Percentiles rank a stretch among this genome's conserved stretches.
These are phyloP conservation scores for Tachycineta bicolor DNA, from an alignment of 2,113 vertebrate species.

Conservation along the genomic window DNA sequence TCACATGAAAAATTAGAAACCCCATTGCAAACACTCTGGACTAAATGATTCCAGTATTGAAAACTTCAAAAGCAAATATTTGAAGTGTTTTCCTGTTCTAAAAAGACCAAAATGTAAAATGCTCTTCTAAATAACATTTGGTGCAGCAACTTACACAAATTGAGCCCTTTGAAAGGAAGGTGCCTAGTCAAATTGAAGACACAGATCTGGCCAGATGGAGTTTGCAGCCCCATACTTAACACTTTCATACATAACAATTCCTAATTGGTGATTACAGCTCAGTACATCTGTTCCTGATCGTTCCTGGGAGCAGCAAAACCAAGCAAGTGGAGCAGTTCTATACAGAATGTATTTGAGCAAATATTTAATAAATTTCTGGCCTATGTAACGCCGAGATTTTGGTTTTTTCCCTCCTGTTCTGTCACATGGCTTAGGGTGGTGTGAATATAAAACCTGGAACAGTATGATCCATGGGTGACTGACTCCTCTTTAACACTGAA, in stretches of 20 bases:
- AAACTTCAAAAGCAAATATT: constrained; percentile 69
- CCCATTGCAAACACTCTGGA: constrained; percentile 54
- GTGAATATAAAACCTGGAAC: not conserved
- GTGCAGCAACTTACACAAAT: constrained; percentile 29
- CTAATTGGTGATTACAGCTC: constrained; percentile 38
- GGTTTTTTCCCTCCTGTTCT: constrained; percentile 11
- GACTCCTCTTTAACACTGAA: not conserved
- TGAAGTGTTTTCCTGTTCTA: constrained; percentile 69
- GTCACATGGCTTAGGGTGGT: constrained; percentile 32
- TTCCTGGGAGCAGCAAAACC: constrained; percentile 42
- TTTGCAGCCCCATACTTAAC: constrained; percentile 18
- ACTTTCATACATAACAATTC: constrained; percentile 50
- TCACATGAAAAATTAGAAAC: constrained; percentile 20
- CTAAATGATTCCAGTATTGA: constrained; percentile 74
- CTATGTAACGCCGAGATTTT: constrained; percentile 60
- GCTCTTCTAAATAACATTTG: constrained; percentile 47
- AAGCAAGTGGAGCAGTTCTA: constrained; percentile 42
- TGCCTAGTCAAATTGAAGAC: constrained; percentile 46
- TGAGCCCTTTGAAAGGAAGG: constrained; percentile 34
- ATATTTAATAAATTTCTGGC: constrained; percentile 78
- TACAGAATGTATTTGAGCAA: constrained; percentile 69
- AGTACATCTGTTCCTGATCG: constrained; percentile 34
- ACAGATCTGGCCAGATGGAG: not conserved
- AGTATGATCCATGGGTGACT: not conserved
- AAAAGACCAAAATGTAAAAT: constrained; percentile 65